A percentile compares a stretch with the other conserved stretches of the same genome.
Conservation (phyloP, 2,888 invertebrate species). For the Brenthis ino region DNA sequence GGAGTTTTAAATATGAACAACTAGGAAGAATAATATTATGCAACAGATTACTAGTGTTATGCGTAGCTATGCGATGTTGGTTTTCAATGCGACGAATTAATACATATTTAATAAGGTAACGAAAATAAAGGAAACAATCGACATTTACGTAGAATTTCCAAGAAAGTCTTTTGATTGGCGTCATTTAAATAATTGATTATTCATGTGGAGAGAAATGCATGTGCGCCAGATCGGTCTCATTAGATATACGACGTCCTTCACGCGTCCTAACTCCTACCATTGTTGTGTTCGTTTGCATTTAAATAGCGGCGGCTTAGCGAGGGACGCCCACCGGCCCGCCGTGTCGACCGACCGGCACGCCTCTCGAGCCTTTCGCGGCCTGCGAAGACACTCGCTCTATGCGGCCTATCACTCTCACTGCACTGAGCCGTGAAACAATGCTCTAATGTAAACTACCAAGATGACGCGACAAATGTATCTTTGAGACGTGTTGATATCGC, state of each 20-base stretch:
- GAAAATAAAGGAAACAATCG: conserved; percentile 53
- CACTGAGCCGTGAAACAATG: conserved; percentile 27
- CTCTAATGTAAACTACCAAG: conserved; percentile 28
- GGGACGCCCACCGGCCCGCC: conserved; percentile 66
- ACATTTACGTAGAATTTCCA: conserved; percentile 55
- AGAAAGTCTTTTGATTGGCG: conserved; percentile 71
- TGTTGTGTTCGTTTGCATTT: conserved; percentile 78
- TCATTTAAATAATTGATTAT: conserved; percentile 81
- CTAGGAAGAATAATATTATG: conserved; percentile 80
- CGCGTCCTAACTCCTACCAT: conserved; percentile 81
- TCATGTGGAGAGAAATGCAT: conserved; percentile 77
- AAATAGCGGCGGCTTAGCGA: conserved; percentile 69
- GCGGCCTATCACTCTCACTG: conserved; percentile 34
- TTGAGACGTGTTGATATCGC: conserved; percentile 14
- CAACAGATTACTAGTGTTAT: conserved; percentile 74
- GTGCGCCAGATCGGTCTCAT: conserved; percentile 73
- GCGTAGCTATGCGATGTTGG: conserved; percentile 64
- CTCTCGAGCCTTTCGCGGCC: conserved; percentile 57
- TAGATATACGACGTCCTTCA: conserved; percentile 80
- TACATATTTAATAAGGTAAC: conserved; percentile 42
- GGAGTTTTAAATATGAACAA: conserved; percentile 81
- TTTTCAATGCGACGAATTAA: conserved; percentile 51
- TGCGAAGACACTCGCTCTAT: conserved; percentile 30
- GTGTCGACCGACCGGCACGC: conserved; percentile 54
- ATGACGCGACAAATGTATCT: conserved; percentile 23